Conservation (phyloP, 1,140 invertebrate genomes). For the Dryas iulia region DNA sequence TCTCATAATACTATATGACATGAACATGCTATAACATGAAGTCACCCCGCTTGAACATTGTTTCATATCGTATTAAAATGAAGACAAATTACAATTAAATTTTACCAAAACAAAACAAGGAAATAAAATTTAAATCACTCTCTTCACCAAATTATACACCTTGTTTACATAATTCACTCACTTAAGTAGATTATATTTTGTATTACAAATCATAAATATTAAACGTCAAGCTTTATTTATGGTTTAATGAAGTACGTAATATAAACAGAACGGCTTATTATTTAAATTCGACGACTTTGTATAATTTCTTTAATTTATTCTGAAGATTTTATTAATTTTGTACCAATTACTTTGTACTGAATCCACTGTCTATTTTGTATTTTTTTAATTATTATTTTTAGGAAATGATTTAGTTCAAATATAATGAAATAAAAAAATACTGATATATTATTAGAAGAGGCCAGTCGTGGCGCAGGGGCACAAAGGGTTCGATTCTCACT, state of each 20-base stretch:
- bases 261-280: neutral
- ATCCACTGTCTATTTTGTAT: neutral
- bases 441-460: no score
- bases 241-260: neutral
- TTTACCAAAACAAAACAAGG: neutral
- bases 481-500: no score
- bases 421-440: no score
- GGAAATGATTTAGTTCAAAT: no score
- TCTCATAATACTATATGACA: neutral
- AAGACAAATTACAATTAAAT: neutral
- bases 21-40: neutral
- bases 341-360: neutral
- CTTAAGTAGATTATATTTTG: conserved; percentile 7
- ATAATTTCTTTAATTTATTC: conserved; percentile 2
- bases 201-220: conserved; percentile 18
- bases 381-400: no score
- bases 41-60: neutral
- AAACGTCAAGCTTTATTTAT: neutral
- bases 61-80: neutral
- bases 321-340: neutral
- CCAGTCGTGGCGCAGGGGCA: no score
- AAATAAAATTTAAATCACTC: neutral
- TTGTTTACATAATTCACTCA: conserved; percentile 10
- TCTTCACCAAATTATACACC: conserved; percentile 2
- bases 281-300: conserved; percentile 5